phyloP scores from a whole-genome alignment of 2,113 vertebrate genomes.

The Mugil cephalus region DNA sequence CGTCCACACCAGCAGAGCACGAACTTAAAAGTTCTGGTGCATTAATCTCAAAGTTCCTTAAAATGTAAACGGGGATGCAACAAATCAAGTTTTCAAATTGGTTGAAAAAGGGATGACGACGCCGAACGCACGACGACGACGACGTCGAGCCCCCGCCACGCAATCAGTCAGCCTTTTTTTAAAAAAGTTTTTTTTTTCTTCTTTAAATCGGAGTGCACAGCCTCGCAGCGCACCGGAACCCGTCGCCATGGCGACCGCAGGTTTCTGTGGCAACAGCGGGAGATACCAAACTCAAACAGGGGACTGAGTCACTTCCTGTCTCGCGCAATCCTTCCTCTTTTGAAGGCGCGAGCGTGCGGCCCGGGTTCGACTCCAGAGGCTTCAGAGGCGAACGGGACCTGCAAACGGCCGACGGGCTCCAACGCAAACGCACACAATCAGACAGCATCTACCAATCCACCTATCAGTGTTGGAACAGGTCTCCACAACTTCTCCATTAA shows the following conservation, averaged over 20 bases:
- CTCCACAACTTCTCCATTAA: constrained; percentile 5
- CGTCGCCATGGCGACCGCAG: constrained; percentile 75
- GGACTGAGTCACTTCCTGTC: constrained; percentile 86
- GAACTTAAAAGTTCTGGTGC: no score
- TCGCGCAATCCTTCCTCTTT: constrained; percentile 69
- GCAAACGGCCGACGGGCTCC: not conserved
- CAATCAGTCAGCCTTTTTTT: not conserved
- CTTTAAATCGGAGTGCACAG: not conserved
- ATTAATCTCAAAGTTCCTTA: no score
- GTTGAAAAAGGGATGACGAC: no score
- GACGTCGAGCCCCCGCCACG: no score
- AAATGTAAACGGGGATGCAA: no score
- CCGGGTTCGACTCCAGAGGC: constrained; percentile 14
- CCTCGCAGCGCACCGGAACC: constrained; percentile 74
- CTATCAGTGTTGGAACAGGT: not conserved
- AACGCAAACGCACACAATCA: not conserved
- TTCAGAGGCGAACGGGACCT: no score
- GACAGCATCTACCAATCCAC: no score
- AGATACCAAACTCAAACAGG: constrained; percentile 78
- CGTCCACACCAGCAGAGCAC: no score
- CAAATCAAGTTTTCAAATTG: no score
- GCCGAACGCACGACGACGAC: no score
- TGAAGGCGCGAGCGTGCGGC: constrained; percentile 25
- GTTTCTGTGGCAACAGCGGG: constrained; percentile 79
- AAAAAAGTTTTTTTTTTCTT: not conserved